Conservation (phyloP, 1,140 invertebrate genomes). For the Bombus superbus region DNA sequence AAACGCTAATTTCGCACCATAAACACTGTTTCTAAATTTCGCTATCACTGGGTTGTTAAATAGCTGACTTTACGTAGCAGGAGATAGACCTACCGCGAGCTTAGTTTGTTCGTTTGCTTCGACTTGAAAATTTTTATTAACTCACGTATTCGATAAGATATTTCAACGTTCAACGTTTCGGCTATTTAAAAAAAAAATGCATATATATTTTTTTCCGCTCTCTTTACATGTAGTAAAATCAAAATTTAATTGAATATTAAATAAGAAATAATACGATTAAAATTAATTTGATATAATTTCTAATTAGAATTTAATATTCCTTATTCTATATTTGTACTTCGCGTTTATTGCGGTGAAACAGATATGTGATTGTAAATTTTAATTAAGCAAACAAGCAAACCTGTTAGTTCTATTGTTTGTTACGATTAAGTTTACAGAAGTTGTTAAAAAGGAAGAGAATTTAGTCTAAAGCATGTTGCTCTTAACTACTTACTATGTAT, state of each 20-base stretch:
- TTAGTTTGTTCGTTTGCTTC: conserved; percentile 48
- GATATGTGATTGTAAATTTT: not conserved
- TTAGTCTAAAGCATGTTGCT: not conserved
- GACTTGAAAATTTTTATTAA: not conserved
- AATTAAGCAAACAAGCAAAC: conserved; percentile 50
- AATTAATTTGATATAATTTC: not conserved
- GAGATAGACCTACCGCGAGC: conserved; percentile 15
- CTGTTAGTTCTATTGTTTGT: not conserved
- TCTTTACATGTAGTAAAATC: no score
- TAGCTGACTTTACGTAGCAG: conserved; percentile 34
- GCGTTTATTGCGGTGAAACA: not conserved
- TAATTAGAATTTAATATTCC: not conserved
- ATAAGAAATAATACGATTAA: not conserved
- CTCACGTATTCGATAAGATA: not conserved
- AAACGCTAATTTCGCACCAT: conserved; percentile 70
- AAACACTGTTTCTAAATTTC: conserved; percentile 67
- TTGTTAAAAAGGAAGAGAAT: not conserved
- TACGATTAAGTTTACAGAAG: not conserved
- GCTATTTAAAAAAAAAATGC: not conserved
- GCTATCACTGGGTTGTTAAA: conserved; percentile 75
- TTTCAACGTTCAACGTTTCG: not conserved
- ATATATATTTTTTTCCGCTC: no score
- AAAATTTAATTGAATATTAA: not conserved
- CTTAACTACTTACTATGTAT: not conserved
- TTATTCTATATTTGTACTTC: not conserved